A percentile compares a stretch with the other conserved stretches of the same genome.
These are phyloP conservation scores for Phymorhynchus buccinoides DNA, from an alignment of 1,140 invertebrate genomes.

Conservation along the genomic window DNA sequence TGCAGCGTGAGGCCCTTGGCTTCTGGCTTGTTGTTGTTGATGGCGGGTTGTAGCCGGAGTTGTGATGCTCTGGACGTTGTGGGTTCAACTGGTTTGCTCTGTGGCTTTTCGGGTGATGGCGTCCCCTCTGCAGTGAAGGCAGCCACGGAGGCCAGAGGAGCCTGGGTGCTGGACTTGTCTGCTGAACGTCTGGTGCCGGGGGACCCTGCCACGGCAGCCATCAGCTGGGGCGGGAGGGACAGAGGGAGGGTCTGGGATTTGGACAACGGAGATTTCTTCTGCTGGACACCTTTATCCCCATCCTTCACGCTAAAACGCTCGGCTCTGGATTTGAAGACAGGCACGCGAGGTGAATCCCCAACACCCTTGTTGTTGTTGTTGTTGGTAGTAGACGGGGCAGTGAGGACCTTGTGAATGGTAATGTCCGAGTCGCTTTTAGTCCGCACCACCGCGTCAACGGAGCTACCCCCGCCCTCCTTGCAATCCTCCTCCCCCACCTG, in stretches of 20 bases:
- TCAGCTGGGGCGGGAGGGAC: not conserved
- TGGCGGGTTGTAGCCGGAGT: too few relatives aligned
- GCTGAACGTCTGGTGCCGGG: not conserved
- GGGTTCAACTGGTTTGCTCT: not conserved
- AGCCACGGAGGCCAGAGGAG: not conserved
- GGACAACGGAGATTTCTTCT: not conserved
- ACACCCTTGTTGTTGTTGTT: not conserved
- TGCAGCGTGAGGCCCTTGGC: too few relatives aligned
- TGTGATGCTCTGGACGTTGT: not conserved
- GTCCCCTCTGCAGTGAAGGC: not conserved
- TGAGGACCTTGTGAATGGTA: not conserved
- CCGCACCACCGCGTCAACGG: not conserved
- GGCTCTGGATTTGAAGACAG: not conserved
- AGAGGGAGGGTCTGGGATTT: not conserved
- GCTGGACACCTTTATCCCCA: not conserved
- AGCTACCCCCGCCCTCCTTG: not conserved
- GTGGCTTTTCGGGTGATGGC: not conserved
- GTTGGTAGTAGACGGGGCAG: too few relatives aligned
- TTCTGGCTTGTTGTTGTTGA: too few relatives aligned
- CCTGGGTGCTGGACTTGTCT: not conserved
- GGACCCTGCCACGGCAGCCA: not conserved
- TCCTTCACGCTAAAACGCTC: not conserved
- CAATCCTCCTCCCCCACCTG: not conserved
- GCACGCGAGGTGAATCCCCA: not conserved
- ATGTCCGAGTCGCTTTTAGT: slow-evolving; percentile 11